Conservation (phyloP, 1,140 invertebrate genomes). For the Liolophura sinensis region DNA sequence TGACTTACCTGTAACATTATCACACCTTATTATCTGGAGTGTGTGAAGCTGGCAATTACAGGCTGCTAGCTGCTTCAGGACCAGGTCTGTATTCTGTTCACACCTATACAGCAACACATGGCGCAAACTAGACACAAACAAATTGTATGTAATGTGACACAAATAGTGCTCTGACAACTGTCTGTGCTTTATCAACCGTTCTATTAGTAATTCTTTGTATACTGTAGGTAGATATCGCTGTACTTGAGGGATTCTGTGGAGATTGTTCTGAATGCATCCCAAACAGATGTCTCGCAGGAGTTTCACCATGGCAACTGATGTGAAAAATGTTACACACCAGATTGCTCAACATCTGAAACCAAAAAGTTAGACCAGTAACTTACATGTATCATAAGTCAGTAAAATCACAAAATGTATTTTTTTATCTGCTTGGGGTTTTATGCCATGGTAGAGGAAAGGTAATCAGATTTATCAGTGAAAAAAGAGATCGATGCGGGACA, state of each 20-base stretch:
- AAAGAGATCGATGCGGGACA: no score
- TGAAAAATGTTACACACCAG: no score
- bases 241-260: conserved; percentile 28
- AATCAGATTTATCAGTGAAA: no score
- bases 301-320: conserved; percentile 30
- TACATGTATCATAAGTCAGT: no score
- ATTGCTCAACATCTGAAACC: no score
- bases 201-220: conserved; percentile 42
- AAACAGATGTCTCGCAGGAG: conserved; percentile 37
- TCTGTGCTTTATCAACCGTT: conserved; percentile 40
- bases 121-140: conserved; percentile 29
- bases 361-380: no score
- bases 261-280: conserved; percentile 30
- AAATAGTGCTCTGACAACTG: conserved; percentile 28
- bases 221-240: conserved; percentile 29
- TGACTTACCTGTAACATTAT: conserved; percentile 34
- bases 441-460: no score
- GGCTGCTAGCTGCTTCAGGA: conserved; percentile 29
- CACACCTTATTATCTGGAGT: conserved; percentile 30
- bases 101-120: conserved; percentile 39
- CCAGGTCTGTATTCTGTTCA: conserved; percentile 35
- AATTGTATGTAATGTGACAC: conserved; percentile 27
- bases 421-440: no score
- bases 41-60: conserved; percentile 28
- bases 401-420: no score